phyloP scores from a whole-genome alignment of 2,797 vertebrate genomes.

The Phyllotis vaccarum region DNA sequence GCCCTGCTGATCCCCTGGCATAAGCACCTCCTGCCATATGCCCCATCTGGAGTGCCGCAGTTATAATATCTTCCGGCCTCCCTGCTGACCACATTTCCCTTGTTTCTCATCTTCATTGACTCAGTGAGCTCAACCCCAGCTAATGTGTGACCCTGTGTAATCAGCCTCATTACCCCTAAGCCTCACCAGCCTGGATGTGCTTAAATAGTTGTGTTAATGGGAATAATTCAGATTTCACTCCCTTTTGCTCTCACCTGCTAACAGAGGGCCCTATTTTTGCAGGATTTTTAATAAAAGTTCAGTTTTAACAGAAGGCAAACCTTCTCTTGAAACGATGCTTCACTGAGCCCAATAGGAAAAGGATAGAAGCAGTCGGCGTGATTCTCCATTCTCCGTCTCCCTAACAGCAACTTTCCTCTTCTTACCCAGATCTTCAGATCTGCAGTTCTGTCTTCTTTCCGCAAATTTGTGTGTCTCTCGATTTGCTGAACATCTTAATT shows the following conservation, averaged over 20 bases:
- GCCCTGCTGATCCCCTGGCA: background rate
- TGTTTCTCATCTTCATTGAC: background rate
- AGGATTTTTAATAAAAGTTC: constrained; percentile 51
- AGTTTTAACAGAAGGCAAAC: background rate
- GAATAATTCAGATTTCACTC: constrained; percentile 60
- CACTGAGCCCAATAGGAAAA: constrained; percentile 18
- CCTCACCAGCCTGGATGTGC: background rate
- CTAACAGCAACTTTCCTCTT: background rate
- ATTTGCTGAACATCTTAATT: too few species aligned
- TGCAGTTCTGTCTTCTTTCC: background rate
- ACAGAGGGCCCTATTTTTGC: background rate
- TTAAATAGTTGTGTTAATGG: constrained; percentile 45
- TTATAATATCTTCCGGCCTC: background rate
- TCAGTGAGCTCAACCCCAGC: background rate
- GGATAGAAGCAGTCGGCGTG: background rate
- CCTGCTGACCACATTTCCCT: background rate
- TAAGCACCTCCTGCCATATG: background rate
- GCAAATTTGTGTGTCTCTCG: background rate
- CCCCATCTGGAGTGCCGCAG: background rate
- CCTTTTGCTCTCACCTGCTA: constrained; percentile 49
- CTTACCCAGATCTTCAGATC: background rate
- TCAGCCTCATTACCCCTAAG: constrained; percentile 54
- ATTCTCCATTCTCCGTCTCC: background rate
- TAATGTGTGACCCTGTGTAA: constrained; percentile 6
- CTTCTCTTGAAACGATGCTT: background rate